Conservation (phyloP, 2,113 vertebrate genomes). For the Crotophaga sulcirostris region DNA sequence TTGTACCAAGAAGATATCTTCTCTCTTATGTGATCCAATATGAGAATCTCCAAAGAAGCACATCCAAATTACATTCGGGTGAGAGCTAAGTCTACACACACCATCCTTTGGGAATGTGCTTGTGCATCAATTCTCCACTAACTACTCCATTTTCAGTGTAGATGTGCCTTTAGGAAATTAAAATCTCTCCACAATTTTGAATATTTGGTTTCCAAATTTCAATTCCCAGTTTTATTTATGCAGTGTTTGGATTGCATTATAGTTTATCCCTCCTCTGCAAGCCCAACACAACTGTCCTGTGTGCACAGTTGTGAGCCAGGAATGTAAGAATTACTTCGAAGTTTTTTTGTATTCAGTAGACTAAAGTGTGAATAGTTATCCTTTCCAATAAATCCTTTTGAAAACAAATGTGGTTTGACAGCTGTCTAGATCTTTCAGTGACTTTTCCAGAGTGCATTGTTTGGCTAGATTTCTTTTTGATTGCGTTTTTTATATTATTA, state of each 20-base stretch:
- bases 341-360: not conserved
- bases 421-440: not conserved
- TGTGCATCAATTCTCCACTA: not conserved
- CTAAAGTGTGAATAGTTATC: not conserved
- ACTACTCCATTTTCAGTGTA: accelerated
- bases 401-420: not conserved
- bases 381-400: not conserved
- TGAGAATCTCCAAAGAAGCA: not conserved
- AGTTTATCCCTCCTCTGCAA: not conserved
- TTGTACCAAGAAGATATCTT: not conserved
- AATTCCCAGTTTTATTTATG: not conserved
- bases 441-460: not conserved
- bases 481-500: not conserved
- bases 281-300: accelerated
- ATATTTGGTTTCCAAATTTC: not conserved
- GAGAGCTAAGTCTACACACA: not conserved
- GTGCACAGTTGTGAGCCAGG: not conserved
- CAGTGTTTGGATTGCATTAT: not conserved
- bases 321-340: not conserved
- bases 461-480: not conserved
- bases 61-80: not conserved
- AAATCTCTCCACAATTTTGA: not conserved
- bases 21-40: not conserved
- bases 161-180: not conserved
- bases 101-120: not conserved